Conservation (phyloP, 1,140 invertebrate species). For the Magallana ariakensis region DNA sequence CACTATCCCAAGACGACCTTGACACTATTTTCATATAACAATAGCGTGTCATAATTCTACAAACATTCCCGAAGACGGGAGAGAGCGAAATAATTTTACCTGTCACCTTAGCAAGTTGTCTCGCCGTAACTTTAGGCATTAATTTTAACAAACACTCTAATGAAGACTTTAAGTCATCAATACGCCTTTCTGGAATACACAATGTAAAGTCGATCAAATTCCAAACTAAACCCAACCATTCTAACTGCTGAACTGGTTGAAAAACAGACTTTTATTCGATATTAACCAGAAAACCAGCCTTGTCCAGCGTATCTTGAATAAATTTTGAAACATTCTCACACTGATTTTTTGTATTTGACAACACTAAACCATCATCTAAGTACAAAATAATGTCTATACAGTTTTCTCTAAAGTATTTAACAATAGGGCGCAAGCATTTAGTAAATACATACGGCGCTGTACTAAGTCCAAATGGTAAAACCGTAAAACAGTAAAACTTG, state of each 20-base stretch:
- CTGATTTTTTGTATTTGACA: not conserved
- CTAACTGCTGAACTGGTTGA: slow-evolving; percentile 45
- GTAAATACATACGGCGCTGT: slow-evolving; percentile 50
- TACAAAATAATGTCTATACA: slow-evolving; percentile 53
- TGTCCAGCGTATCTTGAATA: too few relatives aligned
- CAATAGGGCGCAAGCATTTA: slow-evolving; percentile 48
- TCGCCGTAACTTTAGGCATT: not conserved
- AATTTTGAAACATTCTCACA: too few relatives aligned
- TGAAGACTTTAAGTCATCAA: slow-evolving; percentile 21
- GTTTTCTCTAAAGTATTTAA: slow-evolving; percentile 50
- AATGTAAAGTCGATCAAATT: slow-evolving; percentile 38
- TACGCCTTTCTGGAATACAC: slow-evolving; percentile 48
- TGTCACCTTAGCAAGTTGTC: slow-evolving; percentile 43
- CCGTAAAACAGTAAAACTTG: slow-evolving; percentile 52
- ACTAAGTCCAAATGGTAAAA: slow-evolving; percentile 49
- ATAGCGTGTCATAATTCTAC: slow-evolving; percentile 46
- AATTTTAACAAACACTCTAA: not conserved
- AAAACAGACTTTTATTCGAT: slow-evolving; percentile 53
- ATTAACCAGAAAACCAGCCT: slow-evolving; percentile 55
- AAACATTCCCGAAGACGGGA: slow-evolving; percentile 53
- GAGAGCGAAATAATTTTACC: slow-evolving; percentile 56
- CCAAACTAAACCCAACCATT: slow-evolving; percentile 54
- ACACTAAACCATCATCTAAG: slow-evolving; percentile 53
- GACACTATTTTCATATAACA: not conserved
- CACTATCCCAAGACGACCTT: slow-evolving; percentile 13